Evolutionary conservation across 2,113 vertebrate species (phyloP).

Genomic region (Spheniscus mendiculus): DNA sequence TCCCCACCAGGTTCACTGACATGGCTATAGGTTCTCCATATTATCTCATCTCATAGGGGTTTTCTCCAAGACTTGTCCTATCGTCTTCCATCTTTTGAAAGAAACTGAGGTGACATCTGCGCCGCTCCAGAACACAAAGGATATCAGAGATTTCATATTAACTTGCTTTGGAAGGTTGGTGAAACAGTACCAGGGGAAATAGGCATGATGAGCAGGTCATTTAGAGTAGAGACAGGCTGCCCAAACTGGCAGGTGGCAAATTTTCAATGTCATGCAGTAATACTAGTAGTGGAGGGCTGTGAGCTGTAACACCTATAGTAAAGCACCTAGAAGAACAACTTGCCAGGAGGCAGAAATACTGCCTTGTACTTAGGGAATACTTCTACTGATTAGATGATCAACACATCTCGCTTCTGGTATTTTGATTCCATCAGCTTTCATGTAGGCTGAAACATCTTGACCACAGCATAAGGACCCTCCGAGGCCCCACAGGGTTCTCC

Average conservation of each 20-base stretch:
- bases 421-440: not conserved
- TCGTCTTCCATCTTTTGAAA: not conserved
- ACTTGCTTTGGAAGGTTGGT: not conserved
- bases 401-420: not conserved
- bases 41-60: not conserved
- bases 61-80: not conserved
- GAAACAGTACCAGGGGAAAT: not conserved
- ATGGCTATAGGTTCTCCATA: not conserved
- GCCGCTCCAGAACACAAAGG: not conserved
- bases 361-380: not conserved
- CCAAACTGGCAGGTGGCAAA: not conserved
- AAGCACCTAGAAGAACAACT: not conserved
- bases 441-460: not conserved
- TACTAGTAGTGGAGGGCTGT: not conserved
- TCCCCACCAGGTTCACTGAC: not conserved
- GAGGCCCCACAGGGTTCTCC: not conserved
- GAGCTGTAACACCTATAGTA: not conserved
- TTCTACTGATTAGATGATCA: not conserved
- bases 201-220: not conserved
- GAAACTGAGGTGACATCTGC: not conserved
- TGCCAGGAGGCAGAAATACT: not conserved
- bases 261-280: not conserved
- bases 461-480: not conserved
- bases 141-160: not conserved
- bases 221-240: not conserved